Base-by-base conservation (phyloP, 2,113 vertebrate species). In the Pelobates fuscus region DNA sequence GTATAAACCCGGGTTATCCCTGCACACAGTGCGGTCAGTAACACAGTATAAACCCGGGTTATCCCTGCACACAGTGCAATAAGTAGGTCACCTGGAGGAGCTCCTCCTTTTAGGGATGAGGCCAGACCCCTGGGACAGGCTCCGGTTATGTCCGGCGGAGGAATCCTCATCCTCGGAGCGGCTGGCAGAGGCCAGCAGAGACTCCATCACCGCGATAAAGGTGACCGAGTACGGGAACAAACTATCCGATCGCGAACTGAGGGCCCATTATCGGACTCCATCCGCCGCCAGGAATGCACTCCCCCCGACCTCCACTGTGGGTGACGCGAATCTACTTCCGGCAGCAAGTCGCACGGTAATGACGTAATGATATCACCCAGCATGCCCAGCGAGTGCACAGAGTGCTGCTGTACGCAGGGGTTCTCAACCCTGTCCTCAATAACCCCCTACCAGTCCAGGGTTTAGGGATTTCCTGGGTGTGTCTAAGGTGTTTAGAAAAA, bases 51-150 rank as follows among this genome's bases (percentile, higher is more conserved):
- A n/a, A n/a, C n/a, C n/a, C n/a, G n/a, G n/a, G n/a, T n/a, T n/a
- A n/a, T n/a, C n/a, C n/a, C 32, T 37, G 32, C 32, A 58, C 11
- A 72, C 10, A 1, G 8, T 30, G 5, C 17, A 5, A 12, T 15
- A 0, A 65, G 8, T 15, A 0, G 67, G 8, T 69, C 87, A 98
- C 96, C 96, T 94, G 71, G 95, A 97, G 18, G 96, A 98, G 86
- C 96, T 98, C 83, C 96, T 92, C 63, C 96, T 91, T 82, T 97
- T 98, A 54, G 96, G 96, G 77, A 98, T 87, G n/a, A 91, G 86
- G 1, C 93, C 92, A 44, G 89, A 85, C 2, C 93, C 91, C 84
- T 95, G 94, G 2, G 92, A 85, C 17, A 90, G 88, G 14, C 91
- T 91, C 82, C 95, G 90, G 80, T 96, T 98, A 59, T 93, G 88